A percentile compares a stretch with the other conserved stretches of the same genome.
These are phyloP conservation scores for Ophraella communa DNA, from an alignment of 2,888 invertebrate species.

Conservation along the genomic window DNA sequence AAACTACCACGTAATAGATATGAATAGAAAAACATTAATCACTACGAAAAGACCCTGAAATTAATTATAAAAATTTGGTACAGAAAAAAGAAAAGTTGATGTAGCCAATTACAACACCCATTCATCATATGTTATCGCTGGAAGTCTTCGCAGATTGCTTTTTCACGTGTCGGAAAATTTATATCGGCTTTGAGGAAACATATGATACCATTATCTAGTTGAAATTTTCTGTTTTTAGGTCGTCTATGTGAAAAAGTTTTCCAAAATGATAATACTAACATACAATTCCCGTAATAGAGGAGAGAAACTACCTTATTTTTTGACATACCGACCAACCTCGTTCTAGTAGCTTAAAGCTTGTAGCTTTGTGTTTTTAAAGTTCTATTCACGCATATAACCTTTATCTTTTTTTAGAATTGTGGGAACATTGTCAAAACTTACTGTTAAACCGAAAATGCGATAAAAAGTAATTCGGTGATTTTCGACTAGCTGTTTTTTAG, in stretches of 20 bases:
- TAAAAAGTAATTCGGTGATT: too few relatives aligned
- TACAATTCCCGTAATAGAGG: neutral
- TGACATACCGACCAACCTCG: too few relatives aligned
- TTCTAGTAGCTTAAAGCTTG: too few relatives aligned
- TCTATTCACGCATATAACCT: too few relatives aligned
- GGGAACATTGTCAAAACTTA: too few relatives aligned
- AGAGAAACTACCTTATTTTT: too few relatives aligned
- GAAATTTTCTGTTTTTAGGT: conserved; percentile 11
- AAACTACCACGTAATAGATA: conserved; percentile 32
- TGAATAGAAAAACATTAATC: conserved; percentile 34
- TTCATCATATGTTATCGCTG: conserved; percentile 56
- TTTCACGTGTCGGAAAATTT: conserved; percentile 51
- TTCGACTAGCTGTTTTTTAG: too few relatives aligned
- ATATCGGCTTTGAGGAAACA: conserved; percentile 38
- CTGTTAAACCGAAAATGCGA: too few relatives aligned
- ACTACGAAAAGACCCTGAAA: conserved; percentile 23
- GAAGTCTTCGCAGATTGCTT: conserved; percentile 49
- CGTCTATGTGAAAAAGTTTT: neutral
- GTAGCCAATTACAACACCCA: conserved; percentile 54
- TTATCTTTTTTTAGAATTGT: too few relatives aligned
- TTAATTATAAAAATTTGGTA: conserved; percentile 36
- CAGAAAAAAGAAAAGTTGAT: conserved; percentile 29
- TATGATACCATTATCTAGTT: conserved; percentile 14
- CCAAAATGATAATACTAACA: neutral
- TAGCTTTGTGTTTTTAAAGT: too few relatives aligned